Percentiles rank a stretch among this genome's conserved stretches.
Evolutionary conservation across 2,888 invertebrate species (phyloP).

Genomic region (Oegoconia quadripuncta): DNA sequence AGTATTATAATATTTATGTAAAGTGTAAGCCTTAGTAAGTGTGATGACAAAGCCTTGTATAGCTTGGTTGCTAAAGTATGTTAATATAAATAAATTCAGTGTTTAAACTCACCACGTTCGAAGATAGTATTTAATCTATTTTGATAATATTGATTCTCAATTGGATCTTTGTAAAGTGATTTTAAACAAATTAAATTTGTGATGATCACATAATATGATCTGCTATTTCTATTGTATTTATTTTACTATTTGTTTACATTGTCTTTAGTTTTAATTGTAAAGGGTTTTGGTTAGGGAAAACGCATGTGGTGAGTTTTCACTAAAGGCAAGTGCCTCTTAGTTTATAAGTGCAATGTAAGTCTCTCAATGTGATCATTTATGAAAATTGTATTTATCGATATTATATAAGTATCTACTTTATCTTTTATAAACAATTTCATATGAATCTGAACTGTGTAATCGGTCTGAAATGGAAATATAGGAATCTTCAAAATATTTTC

Average conservation of each 20-base stretch:
- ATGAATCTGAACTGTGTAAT: constrained; percentile 58
- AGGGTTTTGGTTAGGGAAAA: constrained; percentile 61
- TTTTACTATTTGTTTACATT: constrained; percentile 14
- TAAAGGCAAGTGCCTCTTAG: constrained; percentile 56
- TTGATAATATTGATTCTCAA: constrained; percentile 2
- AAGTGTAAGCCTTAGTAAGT: no score
- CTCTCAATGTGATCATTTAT: constrained; percentile 72
- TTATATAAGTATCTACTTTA: constrained; percentile 52
- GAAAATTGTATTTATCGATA: constrained; percentile 57
- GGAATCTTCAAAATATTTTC: constrained; percentile 24
- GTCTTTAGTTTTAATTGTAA: constrained; percentile 25
- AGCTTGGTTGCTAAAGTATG: no score
- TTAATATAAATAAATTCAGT: constrained; percentile 37
- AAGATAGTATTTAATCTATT: constrained; percentile 22
- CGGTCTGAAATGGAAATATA: constrained; percentile 48
- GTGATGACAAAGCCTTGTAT: no score
- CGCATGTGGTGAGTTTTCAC: constrained; percentile 77
- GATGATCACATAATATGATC: no score
- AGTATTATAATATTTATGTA: no score
- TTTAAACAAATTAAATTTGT: constrained; percentile 7
- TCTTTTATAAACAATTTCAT: constrained; percentile 60
- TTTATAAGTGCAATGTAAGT: constrained; percentile 58
- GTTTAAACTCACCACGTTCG: constrained; percentile 75
- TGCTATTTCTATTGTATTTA: constrained; percentile 20
- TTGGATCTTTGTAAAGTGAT: constrained; percentile 1